These are phyloP conservation scores for Xyrichtys novacula DNA, from an alignment of 2,797 vertebrate species.

Conservation along the genomic window DNA sequence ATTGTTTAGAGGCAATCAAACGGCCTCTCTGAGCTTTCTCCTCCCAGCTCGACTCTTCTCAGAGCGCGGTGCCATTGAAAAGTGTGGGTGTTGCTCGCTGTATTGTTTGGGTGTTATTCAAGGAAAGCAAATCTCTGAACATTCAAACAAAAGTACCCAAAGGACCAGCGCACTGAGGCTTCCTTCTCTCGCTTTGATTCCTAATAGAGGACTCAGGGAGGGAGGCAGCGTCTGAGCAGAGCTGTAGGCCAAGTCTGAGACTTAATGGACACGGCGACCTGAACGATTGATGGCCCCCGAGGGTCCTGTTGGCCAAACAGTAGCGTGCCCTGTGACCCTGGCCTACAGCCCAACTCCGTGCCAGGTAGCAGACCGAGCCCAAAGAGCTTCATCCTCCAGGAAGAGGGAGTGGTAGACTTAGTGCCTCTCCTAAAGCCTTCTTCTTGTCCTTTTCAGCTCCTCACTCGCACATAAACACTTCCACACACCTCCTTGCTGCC, in stretches of 20 bases:
- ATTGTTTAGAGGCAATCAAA: constrained; percentile 84
- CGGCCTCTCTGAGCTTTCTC: constrained; percentile 69
- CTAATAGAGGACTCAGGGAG: constrained; percentile 81
- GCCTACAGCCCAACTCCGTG: constrained; percentile 57
- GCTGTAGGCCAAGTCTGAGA: constrained; percentile 67
- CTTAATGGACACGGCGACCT: constrained; percentile 82
- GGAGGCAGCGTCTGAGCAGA: constrained; percentile 79
- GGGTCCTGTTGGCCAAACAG: constrained; percentile 82
- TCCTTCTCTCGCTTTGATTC: constrained; percentile 89
- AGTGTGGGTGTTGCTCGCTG: constrained; percentile 83
- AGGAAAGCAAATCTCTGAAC: constrained; percentile 87
- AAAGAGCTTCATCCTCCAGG: constrained; percentile 54
- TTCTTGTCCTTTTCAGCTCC: constrained; percentile 61
- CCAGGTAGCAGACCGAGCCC: constrained; percentile 25
- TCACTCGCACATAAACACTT: constrained; percentile 34
- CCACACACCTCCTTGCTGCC: constrained; percentile 43
- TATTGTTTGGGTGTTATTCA: constrained; percentile 84
- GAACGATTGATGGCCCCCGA: constrained; percentile 82
- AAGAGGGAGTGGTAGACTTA: constrained; percentile 72
- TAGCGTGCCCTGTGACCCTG: constrained; percentile 79
- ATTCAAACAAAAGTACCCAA: constrained; percentile 89
- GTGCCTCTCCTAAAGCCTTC: constrained; percentile 69
- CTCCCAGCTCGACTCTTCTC: constrained; percentile 67
- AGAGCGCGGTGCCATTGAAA: constrained; percentile 78
- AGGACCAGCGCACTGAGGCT: constrained; percentile 86